Evolutionary conservation across 2,888 invertebrate species (phyloP).

Genomic region (Dinocampus coccinellae): DNA sequence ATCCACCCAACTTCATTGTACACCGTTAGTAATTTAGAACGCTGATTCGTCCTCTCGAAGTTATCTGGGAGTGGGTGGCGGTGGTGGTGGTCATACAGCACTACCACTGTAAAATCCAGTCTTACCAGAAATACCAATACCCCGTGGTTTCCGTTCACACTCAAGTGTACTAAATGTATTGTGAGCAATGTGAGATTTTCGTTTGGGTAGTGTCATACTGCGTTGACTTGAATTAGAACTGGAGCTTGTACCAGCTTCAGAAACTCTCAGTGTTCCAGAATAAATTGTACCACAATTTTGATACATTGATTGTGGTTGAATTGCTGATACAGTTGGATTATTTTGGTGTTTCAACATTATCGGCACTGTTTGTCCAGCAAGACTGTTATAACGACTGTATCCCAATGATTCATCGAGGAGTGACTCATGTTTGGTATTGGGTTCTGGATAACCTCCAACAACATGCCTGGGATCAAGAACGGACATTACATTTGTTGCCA

Average conservation of each 20-base stretch:
- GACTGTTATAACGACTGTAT: slow-evolving; percentile 60
- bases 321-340: slow-evolving; percentile 62
- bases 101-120: slow-evolving; percentile 64
- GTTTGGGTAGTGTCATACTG: slow-evolving; percentile 66
- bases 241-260: slow-evolving; percentile 65
- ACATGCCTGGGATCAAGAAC: slow-evolving; percentile 50
- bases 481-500: slow-evolving; percentile 10
- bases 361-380: slow-evolving; percentile 67
- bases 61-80: slow-evolving; percentile 64
- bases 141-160: slow-evolving; percentile 61
- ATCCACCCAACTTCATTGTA: background rate
- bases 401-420: slow-evolving; percentile 60
- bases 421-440: slow-evolving; percentile 57
- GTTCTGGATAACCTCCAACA: slow-evolving; percentile 41
- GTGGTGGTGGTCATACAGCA: slow-evolving; percentile 68
- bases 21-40: slow-evolving; percentile 36
- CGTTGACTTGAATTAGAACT: slow-evolving; percentile 64
- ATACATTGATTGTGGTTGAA: slow-evolving; percentile 64
- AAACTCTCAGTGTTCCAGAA: slow-evolving; percentile 64
- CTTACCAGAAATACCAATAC: slow-evolving; percentile 50
- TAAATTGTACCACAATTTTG: slow-evolving; percentile 67
- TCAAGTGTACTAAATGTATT: slow-evolving; percentile 67
- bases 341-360: slow-evolving; percentile 66
- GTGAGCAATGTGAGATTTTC: slow-evolving; percentile 65
- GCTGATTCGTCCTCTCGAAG: slow-evolving; percentile 62